These are phyloP conservation scores for Gymnobelideus leadbeateri DNA, from an alignment of 2,113 vertebrate genomes.

Conservation along the genomic window DNA sequence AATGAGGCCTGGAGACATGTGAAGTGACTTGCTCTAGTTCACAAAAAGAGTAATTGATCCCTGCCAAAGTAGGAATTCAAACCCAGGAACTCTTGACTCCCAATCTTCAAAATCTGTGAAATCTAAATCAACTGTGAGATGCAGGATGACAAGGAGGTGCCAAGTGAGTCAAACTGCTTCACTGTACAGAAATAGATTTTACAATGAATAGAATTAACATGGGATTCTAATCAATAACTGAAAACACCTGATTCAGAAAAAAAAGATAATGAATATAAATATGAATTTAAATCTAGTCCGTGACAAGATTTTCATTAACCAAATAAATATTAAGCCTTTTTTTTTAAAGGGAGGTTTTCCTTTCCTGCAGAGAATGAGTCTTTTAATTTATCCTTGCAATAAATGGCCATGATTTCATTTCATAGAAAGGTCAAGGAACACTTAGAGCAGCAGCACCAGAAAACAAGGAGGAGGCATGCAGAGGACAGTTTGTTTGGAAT, in stretches of 20 bases:
- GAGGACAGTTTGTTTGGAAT: constrained; percentile 77
- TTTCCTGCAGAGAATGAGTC: constrained; percentile 79
- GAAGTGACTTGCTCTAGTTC: not conserved
- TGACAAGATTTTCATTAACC: constrained; percentile 70
- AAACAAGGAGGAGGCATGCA: constrained; percentile 80
- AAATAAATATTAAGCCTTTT: constrained; percentile 77
- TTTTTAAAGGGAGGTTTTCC: constrained; percentile 40
- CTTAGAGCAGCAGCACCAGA: constrained; percentile 87
- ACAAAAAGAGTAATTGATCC: not conserved
- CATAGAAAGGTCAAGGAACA: constrained; percentile 82
- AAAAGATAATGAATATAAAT: constrained; percentile 37
- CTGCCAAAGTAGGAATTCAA: not conserved
- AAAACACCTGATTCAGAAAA: constrained; percentile 11
- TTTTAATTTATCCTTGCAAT: constrained; percentile 72
- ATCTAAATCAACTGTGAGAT: not conserved
- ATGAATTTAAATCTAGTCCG: constrained; percentile 65
- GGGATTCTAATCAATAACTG: not conserved
- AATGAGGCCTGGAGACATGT: not conserved
- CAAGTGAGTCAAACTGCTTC: not conserved
- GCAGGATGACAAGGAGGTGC: not conserved
- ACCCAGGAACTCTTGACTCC: not conserved
- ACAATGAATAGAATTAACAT: rapidly evolving
- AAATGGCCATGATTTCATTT: constrained; percentile 77
- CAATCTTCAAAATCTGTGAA: not conserved
- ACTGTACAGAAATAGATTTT: not conserved